Conservation (phyloP, 1,140 invertebrate species). For the Mylabris phalerata region DNA sequence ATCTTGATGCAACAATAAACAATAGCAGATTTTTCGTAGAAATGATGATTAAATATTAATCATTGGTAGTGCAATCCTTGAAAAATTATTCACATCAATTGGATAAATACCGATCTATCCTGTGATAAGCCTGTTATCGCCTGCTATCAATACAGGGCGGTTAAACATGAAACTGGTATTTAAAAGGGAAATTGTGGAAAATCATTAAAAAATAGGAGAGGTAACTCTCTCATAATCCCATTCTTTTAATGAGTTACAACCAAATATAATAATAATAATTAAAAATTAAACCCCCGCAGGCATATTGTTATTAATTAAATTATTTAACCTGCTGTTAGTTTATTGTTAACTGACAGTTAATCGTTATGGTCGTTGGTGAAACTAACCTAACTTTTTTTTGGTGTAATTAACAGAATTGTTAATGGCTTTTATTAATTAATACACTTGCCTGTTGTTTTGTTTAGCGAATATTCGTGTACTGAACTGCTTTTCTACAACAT, state of each 20-base stretch:
- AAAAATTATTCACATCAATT: background rate
- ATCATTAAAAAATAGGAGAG: constrained; percentile 5
- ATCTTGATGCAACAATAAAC: background rate
- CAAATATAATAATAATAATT: background rate
- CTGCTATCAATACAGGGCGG: background rate
- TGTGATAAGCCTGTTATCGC: background rate
- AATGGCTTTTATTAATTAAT: too few species aligned
- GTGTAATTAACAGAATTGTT: too few species aligned
- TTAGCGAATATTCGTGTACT: too few species aligned
- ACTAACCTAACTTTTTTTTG: too few species aligned
- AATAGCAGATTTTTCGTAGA: background rate
- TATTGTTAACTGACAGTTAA: background rate
- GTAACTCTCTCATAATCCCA: background rate
- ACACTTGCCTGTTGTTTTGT: too few species aligned
- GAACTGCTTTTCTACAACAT: too few species aligned
- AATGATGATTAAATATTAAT: background rate
- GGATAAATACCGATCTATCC: background rate
- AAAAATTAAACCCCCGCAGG: background rate
- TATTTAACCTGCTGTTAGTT: background rate
- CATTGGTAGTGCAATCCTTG: background rate
- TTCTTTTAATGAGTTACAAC: too few species aligned
- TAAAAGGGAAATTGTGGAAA: background rate
- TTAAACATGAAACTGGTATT: background rate
- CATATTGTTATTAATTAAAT: background rate
- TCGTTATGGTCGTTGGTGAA: too few species aligned